Evolutionary conservation across 2,888 invertebrate species (phyloP).

Genomic region (Autographa gamma): DNA sequence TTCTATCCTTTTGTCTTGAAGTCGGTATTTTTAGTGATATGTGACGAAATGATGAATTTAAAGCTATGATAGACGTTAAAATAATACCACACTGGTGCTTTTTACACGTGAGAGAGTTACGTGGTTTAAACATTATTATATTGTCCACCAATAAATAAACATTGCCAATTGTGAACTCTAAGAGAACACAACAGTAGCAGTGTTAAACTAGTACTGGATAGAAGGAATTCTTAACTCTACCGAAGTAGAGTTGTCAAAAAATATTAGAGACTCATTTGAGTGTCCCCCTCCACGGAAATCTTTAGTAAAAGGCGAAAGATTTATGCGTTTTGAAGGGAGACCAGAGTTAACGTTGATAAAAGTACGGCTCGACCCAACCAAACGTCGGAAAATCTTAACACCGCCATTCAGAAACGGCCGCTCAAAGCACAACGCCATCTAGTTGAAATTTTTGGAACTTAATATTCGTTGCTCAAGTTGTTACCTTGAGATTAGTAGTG

Average conservation of each 20-base stretch:
- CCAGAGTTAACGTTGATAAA: conserved; percentile 81
- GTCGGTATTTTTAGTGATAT: no score
- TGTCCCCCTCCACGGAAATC: conserved; percentile 93
- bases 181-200: no score
- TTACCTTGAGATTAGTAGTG: not conserved
- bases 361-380: not conserved
- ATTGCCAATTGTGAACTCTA: no score
- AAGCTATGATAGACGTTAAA: no score
- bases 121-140: no score
- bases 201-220: no score
- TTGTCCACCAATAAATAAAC: no score
- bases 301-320: conserved; percentile 95
- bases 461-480: not conserved
- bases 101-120: no score
- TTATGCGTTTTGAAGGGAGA: conserved; percentile 91
- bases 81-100: no score
- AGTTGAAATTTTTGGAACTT: not conserved
- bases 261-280: conserved; percentile 90
- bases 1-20: not conserved
- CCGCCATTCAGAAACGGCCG: not conserved
- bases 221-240: not conserved
- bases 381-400: not conserved
- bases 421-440: conserved; percentile 2
- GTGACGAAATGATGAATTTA: no score
- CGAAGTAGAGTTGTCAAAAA: conserved; percentile 3